Percentiles rank a stretch among this genome's conserved stretches.
These are phyloP conservation scores for Tenebrio molitor DNA, from an alignment of 1,140 invertebrate species.

Conservation along the genomic window DNA sequence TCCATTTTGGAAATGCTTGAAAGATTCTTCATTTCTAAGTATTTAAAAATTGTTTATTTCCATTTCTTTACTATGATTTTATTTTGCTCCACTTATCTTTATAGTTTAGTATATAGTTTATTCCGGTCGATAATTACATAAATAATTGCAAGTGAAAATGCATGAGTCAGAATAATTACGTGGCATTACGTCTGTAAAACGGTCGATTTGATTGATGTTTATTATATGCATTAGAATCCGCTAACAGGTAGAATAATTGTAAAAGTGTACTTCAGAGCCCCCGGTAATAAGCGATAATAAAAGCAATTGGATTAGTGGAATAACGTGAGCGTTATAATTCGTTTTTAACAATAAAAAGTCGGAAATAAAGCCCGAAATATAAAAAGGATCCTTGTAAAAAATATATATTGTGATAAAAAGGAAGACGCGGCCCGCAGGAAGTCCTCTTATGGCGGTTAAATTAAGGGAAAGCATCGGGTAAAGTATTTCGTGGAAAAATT, in stretches of 20 bases:
- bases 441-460: conserved; percentile 15
- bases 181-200: conserved; percentile 14
- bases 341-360: background rate
- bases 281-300: background rate
- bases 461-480: conserved; percentile 14
- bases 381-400: conserved; percentile 4
- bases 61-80: no score
- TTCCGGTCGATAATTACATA: conserved; percentile 7
- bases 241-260: background rate
- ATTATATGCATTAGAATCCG: conserved; percentile 27
- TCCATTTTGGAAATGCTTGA: no score
- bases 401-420: conserved; percentile 15
- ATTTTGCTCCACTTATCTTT: no score
- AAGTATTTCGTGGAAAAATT: conserved; percentile 19
- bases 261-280: background rate
- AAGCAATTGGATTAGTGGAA: conserved; percentile 3
- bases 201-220: conserved; percentile 30
- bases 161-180: conserved; percentile 28
- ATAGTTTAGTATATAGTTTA: no score
- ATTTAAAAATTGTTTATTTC: no score
- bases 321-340: background rate
- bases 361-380: conserved; percentile 8
- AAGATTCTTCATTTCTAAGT: no score
- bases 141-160: conserved; percentile 30
- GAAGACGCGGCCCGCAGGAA: background rate